Evolutionary conservation across 2,113 vertebrate species (phyloP).

Genomic region (Turnix velox): DNA sequence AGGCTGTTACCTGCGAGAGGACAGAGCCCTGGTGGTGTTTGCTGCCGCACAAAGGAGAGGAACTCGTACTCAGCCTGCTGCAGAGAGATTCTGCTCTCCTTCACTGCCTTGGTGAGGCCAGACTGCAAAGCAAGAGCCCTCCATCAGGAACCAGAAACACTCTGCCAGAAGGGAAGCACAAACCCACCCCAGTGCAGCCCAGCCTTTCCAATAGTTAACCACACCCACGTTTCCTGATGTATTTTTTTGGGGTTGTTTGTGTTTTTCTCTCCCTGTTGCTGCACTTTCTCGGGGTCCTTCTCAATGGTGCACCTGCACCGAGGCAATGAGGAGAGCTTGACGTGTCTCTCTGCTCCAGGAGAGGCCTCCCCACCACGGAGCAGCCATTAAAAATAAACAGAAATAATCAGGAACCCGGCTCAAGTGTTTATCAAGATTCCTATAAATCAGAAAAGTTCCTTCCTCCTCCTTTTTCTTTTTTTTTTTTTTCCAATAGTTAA

Average conservation of each 20-base stretch:
- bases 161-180: rapidly evolving
- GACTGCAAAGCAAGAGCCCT: constrained; percentile 80
- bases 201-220: rapidly evolving
- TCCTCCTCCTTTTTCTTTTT: neutral
- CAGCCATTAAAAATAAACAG: neutral
- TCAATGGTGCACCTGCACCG: neutral
- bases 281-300: neutral
- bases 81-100: constrained; percentile 85
- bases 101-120: constrained; percentile 91
- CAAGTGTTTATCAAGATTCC: neutral
- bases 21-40: constrained; percentile 91
- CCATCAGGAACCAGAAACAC: neutral
- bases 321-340: rapidly evolving
- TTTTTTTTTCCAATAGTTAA: neutral
- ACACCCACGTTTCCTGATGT: neutral
- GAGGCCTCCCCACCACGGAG: neutral
- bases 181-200: rapidly evolving
- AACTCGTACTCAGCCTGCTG: constrained; percentile 95
- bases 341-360: neutral
- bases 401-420: neutral
- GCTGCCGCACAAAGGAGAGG: constrained; percentile 91
- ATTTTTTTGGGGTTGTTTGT: neutral
- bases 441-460: neutral
- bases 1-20: constrained; percentile 93
- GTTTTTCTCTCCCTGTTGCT: neutral